Base-by-base conservation (phyloP, 2,113 vertebrate species). In the Sarotherodon lohbergeri region DNA sequence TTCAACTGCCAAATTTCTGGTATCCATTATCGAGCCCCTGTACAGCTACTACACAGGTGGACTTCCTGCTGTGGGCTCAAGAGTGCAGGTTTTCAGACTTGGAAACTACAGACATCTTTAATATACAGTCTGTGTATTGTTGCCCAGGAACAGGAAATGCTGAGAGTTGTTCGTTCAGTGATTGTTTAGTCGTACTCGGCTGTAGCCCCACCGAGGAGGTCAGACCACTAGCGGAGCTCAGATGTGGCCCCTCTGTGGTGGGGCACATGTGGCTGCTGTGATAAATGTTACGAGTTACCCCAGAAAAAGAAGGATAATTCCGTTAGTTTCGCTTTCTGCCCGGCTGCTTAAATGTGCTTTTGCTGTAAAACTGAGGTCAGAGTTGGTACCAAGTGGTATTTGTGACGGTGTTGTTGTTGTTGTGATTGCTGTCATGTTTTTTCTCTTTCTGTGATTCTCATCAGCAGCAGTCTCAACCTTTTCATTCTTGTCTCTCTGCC, bases 381-480 rank as follows among this genome's bases (percentile, higher is more conserved):
- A 83, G 78, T 90, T 82, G 63, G 71, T 89, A 83, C 48, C 81
- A 61, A 61, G 89, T 84, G 89, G 80, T 85, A 63, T 92, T 87
- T 82, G 90, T 91, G 86, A 85, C 84, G 9, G 52, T 39, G 82
- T n/a, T 83, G 84, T 66, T 84, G 90, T 92, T 84, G 90, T 92
- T 88, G 88, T 91, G 86, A 84, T 89, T 79, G 86, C 84, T 73
- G 76, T 90, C 82, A 79, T 89, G 86, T 83, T 88, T 80, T 82
- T 80, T 80, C 59, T 80, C 85, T 71, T 17, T 50, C 83, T 79
- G 90, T 68, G 90, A 86, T 86, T 93, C 88, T 93, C 90, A 88
- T 92, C 92, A 93, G 43, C 85, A 24, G 63, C 86, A 57, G 55
- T 46, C 84, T 78, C 90, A 90, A 90, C 92, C 91, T 91, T 86